Percentiles rank a stretch among this genome's conserved stretches.
Conservation (phyloP, 2,888 invertebrate species). For the Elgonia sp. region DNA sequence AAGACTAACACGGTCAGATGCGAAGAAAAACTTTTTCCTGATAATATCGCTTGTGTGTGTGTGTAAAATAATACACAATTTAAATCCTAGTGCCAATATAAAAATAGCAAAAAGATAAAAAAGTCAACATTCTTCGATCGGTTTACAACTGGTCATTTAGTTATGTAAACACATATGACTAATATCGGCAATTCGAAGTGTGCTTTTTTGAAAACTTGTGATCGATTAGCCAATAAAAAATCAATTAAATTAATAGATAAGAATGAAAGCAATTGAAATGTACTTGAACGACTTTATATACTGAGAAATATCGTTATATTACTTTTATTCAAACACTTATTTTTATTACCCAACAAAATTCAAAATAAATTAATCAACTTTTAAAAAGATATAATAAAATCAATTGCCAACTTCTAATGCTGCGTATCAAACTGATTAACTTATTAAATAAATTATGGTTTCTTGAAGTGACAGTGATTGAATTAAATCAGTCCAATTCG, state of each 20-base stretch:
- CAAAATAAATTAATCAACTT: no score
- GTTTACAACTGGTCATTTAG: not conserved
- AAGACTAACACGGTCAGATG: not conserved
- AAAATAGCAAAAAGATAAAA: not conserved
- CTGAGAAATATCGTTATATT: no score
- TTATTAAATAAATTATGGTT: no score
- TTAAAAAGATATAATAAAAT: no score
- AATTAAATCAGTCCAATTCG: no score
- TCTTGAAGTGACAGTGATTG: no score
- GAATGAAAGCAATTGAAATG: no score
- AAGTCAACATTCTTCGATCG: not conserved
- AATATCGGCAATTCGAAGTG: not conserved
- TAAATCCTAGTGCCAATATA: not conserved
- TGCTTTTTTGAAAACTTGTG: not conserved
- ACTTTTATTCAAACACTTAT: no score
- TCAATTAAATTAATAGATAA: not conserved
- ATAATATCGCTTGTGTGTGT: not conserved
- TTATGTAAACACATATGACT: conserved; percentile 13
- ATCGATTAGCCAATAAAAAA: not conserved
- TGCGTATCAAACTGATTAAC: no score
- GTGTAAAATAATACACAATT: not conserved
- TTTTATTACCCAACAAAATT: no score
- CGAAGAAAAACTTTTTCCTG: not conserved
- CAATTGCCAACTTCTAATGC: no score
- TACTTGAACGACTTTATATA: no score